A percentile compares a stretch with the other conserved stretches of the same genome.
Evolutionary conservation across 2,888 invertebrate genomes (phyloP).

Genomic region (Suillia variegata): DNA sequence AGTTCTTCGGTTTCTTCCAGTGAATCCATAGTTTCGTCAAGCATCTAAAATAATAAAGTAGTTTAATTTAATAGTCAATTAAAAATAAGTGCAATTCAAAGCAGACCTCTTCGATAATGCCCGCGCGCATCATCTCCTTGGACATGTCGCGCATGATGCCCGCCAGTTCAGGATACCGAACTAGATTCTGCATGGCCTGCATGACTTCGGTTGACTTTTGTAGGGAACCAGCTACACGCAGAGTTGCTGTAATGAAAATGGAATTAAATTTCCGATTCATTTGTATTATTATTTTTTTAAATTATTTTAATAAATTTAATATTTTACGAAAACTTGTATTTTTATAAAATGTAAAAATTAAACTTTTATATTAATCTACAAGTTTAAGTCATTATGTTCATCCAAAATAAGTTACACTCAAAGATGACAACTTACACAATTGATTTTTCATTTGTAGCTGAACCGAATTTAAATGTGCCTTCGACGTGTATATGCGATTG

Average conservation of each 20-base stretch:
- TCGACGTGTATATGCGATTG: constrained; percentile 91
- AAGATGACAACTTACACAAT: constrained; percentile 67
- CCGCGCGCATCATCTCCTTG: constrained; percentile 99
- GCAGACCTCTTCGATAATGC: constrained; percentile 98
- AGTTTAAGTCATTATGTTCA: neutral
- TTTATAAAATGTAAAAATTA: too few relatives aligned
- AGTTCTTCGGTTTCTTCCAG: constrained; percentile 93
- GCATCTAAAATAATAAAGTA: constrained; percentile 69
- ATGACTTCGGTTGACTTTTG: constrained; percentile 98
- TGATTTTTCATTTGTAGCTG: constrained; percentile 98
- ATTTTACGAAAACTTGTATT: too few relatives aligned
- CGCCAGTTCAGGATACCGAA: constrained; percentile 91
- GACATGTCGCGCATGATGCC: constrained; percentile 97
- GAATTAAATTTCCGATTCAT: neutral
- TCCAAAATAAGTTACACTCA: neutral
- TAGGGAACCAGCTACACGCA: constrained; percentile 90
- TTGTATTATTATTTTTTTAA: too few relatives aligned
- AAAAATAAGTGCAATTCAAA: constrained; percentile 57
- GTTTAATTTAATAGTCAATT: neutral
- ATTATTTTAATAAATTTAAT: too few relatives aligned
- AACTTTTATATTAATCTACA: too few relatives aligned
- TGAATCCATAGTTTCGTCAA: constrained; percentile 94
- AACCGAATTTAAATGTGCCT: constrained; percentile 96
- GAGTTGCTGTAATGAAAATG: constrained; percentile 71
- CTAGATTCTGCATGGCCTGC: constrained; percentile 93